Evolutionary conservation across 2,797 vertebrate species (phyloP).

Genomic region (Nasua narica): DNA sequence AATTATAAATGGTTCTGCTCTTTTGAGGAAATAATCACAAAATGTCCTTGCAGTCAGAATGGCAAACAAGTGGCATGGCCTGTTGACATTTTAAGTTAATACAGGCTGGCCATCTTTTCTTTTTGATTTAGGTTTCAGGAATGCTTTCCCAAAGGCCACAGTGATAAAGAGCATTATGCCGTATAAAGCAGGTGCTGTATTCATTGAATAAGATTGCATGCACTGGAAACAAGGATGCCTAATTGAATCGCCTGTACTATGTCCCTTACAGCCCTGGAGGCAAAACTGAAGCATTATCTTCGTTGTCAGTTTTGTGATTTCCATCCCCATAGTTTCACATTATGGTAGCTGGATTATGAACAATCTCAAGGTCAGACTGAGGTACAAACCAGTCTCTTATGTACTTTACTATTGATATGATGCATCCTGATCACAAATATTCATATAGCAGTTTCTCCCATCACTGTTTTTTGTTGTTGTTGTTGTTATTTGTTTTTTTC

Average conservation of each 20-base stretch:
- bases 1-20: not conserved
- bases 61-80: not conserved
- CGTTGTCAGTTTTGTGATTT: constrained; percentile 11
- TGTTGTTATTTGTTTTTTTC: not conserved
- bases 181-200: not conserved
- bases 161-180: not conserved
- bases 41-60: not conserved
- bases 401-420: not conserved
- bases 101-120: not conserved
- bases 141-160: constrained; percentile 5
- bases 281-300: constrained; percentile 6
- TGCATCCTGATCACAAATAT: not conserved
- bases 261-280: not conserved
- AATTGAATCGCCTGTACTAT: constrained; percentile 10
- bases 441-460: not conserved
- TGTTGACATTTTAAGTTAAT: not conserved
- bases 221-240: not conserved
- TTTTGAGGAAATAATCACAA: not conserved
- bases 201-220: not conserved
- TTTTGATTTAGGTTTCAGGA: not conserved
- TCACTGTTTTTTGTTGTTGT: not conserved
- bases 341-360: not conserved
- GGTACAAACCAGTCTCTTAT: not conserved
- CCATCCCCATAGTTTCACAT: not conserved
- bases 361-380: not conserved